phyloP scores from a whole-genome alignment of 2,797 vertebrate genomes.

The Alectoris magna region DNA sequence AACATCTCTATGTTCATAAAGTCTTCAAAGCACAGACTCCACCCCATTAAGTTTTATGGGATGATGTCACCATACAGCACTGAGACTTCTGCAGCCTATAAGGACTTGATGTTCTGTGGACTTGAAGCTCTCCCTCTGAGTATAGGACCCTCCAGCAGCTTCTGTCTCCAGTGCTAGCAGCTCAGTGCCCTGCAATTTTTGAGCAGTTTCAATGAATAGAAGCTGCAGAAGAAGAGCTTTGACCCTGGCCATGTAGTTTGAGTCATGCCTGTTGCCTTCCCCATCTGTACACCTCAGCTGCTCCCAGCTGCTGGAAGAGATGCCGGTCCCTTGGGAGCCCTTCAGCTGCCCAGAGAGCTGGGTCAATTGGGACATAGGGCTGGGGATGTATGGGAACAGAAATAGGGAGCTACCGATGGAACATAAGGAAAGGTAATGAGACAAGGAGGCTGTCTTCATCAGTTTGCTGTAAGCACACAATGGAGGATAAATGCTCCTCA shows the following conservation, averaged over 20 bases:
- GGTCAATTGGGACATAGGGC: background rate
- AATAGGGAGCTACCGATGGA: background rate
- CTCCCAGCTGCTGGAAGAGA: background rate
- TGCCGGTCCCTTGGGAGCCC: background rate
- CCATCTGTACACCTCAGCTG: too few relatives aligned
- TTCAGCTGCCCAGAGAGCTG: background rate
- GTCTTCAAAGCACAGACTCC: background rate
- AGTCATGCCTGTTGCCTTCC: too few relatives aligned
- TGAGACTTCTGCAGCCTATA: background rate
- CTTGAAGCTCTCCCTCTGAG: background rate
- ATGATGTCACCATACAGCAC: background rate
- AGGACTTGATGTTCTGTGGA: background rate
- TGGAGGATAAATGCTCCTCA: background rate
- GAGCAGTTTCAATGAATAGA: too few relatives aligned
- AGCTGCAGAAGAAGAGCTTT: too few relatives aligned
- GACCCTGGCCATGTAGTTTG: too few relatives aligned
- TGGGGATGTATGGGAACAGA: background rate
- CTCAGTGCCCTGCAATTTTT: too few relatives aligned
- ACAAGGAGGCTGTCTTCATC: background rate
- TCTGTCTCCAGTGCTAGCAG: too few relatives aligned
- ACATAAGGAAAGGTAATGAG: background rate
- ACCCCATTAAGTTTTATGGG: constrained; percentile 3
- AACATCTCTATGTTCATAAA: background rate
- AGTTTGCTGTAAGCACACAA: background rate
- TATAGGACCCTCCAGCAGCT: background rate